A percentile compares a stretch with the other conserved stretches of the same genome.
Evolutionary conservation across 53 echinoderm and acorn worm species (phyloP).

Genomic region (Astropecten irregularis): DNA sequence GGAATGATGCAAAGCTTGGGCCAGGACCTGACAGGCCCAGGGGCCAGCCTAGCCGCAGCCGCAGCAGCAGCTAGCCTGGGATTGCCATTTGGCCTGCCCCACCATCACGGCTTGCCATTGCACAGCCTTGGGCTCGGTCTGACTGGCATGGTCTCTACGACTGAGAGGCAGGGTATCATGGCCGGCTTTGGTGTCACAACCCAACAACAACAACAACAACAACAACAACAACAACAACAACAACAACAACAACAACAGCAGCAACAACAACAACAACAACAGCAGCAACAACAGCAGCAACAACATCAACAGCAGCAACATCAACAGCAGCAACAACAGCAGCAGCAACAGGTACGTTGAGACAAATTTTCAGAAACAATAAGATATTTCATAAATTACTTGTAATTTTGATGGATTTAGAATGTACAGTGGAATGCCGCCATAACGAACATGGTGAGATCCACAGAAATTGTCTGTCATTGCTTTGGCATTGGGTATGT

Average conservation of each 20-base stretch:
- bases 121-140: constrained; percentile 26
- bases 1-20: constrained; percentile 3
- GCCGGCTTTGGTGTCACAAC: constrained; percentile 26
- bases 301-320: constrained; percentile 31
- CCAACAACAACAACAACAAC: constrained; percentile 2
- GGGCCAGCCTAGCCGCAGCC: constrained; percentile 45
- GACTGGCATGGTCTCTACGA: not conserved
- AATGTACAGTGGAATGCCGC: too few species aligned
- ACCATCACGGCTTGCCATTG: constrained; percentile 7
- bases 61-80: constrained; percentile 56
- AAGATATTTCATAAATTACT: too few species aligned
- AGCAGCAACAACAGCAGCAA: not conserved
- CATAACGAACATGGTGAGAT: too few species aligned
- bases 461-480: too few species aligned
- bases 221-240: too few species aligned
- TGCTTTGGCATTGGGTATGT: too few species aligned
- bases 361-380: not conserved
- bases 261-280: too few species aligned
- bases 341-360: constrained; percentile 33
- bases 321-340: too few species aligned
- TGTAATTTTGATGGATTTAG: not conserved
- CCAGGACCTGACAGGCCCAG: constrained; percentile 27
- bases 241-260: too few species aligned
- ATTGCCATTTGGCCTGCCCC: constrained; percentile 19
- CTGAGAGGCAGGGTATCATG: constrained; percentile 42